Evolutionary conservation across 2,113 vertebrate species (phyloP).

Genomic region (Phyllopteryx taeniolatus): DNA sequence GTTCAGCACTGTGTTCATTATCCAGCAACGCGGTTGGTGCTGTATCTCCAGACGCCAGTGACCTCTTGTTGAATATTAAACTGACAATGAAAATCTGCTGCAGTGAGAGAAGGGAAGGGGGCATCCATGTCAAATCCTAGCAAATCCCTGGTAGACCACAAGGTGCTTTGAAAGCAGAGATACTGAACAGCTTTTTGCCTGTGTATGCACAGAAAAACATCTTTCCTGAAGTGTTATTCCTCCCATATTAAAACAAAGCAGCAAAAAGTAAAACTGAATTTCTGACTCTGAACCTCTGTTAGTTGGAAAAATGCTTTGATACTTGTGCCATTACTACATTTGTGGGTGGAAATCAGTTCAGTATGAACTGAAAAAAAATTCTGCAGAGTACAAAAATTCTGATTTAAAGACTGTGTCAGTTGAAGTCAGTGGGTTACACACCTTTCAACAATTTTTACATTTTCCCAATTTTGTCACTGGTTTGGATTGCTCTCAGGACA

Average conservation of each 20-base stretch:
- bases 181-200: slow-evolving; percentile 31
- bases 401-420: neutral
- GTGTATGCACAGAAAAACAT: slow-evolving; percentile 31
- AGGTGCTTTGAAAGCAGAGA: slow-evolving; percentile 34
- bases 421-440: neutral
- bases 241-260: slow-evolving; percentile 26
- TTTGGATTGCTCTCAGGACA: neutral
- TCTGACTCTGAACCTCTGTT: neutral
- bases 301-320: neutral
- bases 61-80: slow-evolving; percentile 59
- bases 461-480: slow-evolving; percentile 14
- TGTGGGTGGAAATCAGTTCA: neutral
- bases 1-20: slow-evolving; percentile 61
- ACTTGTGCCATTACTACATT: neutral
- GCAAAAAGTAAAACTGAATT: neutral
- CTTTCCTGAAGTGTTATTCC: slow-evolving; percentile 34
- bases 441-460: neutral
- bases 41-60: slow-evolving; percentile 56
- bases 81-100: slow-evolving; percentile 51
- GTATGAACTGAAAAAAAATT: neutral
- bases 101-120: slow-evolving; percentile 25
- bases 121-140: slow-evolving; percentile 48
- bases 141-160: slow-evolving; percentile 22
- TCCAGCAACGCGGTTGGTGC: slow-evolving; percentile 51
- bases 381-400: neutral